Base-by-base conservation (phyloP, 1,140 invertebrate genomes). In the Formica exsecta region DNA sequence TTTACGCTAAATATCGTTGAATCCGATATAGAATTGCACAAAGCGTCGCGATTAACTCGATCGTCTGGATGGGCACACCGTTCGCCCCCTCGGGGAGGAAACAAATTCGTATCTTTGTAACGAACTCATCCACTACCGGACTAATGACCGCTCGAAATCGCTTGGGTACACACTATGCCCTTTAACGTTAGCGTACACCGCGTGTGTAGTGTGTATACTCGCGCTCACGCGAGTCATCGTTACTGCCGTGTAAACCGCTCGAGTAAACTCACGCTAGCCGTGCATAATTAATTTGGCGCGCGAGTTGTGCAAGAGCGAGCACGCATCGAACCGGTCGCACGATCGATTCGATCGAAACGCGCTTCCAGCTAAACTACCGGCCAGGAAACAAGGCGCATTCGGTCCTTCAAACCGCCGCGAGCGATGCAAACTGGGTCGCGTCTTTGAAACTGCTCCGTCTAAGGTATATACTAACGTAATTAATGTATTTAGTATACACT, bases 31-130 rank as follows among this genome's bases (percentile, higher is more conserved):
- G 79, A 61, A 73, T 44, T 19, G 38, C n/a, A 19, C 57, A 74
- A 83, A 81, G 79, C 51, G 38, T 73, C 19, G 79, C 19, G 32
- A 81, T 81, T 81, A 81, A 61, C 66, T 7, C 66, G 48, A 61
- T 71, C 25, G 22, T 68, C 36, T 25, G 38, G 51, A n/a, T 32
- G 32, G 32, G 32, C 32, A 22, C n/a, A 59, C 36, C 25, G 38
- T 29, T 25, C 38, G 25, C 13, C 51, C 29, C 61, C 61, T 25
- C 51, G 3, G 62, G 41, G 76, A 38, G n/a, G 38, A 61, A 44
- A 74, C 79, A 61, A 83, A 74, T 73, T 74, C 16, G 29, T 59
- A n/a, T 83, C 79, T 83, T 83, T 83, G 68, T 83, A 83, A 83
- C 54, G 38, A 73, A 57, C 68, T 61, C 79, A 83, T 74, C 79